phyloP scores from a whole-genome alignment of 92 coral and sea anemone genomes.

The Scolanthus callimorphus region DNA sequence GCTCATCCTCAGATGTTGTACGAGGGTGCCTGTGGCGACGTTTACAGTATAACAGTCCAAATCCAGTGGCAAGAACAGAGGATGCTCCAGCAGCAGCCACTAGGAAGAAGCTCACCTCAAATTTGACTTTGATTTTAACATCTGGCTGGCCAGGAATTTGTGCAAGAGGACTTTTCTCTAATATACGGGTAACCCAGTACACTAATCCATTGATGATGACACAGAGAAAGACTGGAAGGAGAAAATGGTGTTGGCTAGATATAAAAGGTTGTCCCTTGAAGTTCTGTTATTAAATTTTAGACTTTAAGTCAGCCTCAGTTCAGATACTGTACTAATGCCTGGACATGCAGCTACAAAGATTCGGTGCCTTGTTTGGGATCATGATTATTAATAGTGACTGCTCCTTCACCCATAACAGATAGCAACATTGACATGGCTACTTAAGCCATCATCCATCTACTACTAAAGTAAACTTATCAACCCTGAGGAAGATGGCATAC shows the following conservation, averaged over 20 bases:
- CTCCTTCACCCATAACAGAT: no score
- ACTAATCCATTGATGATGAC: constrained; percentile 69
- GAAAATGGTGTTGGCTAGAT: neutral
- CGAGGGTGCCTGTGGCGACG: constrained; percentile 58
- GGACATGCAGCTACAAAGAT: no score
- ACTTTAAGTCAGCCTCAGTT: no score
- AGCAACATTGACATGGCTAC: no score
- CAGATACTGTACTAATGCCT: no score
- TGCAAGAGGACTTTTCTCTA: constrained; percentile 41
- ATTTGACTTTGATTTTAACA: constrained; percentile 51
- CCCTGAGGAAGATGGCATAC: no score
- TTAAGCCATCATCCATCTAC: no score
- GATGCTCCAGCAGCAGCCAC: constrained; percentile 92
- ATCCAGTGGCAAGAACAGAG: constrained; percentile 85
- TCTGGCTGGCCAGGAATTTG: constrained; percentile 7
- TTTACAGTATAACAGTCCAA: constrained; percentile 79
- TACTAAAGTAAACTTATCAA: no score
- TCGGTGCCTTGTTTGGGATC: no score
- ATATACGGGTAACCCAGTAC: constrained; percentile 77
- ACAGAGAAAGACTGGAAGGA: constrained; percentile 70
- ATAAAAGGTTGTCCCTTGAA: no score
- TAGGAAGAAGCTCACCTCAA: constrained; percentile 89
- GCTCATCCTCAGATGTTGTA: constrained; percentile 63
- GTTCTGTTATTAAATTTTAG: no score
- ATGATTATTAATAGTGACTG: no score